Base-by-base conservation (phyloP, 2,113 vertebrate species). In the Scopus umbretta region DNA sequence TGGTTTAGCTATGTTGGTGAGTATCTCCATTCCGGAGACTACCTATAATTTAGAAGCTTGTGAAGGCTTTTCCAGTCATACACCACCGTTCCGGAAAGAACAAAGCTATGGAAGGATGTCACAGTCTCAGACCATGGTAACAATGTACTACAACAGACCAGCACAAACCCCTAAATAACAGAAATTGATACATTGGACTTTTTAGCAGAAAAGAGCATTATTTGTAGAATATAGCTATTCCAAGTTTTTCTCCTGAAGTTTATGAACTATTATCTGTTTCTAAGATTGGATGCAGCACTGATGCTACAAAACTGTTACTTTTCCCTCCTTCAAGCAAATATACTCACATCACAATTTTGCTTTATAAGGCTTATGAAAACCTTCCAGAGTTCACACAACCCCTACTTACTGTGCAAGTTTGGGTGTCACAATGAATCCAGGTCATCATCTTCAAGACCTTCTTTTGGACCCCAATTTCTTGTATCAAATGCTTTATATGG, bases 281-380 rank as follows among this genome's bases (percentile, higher is more conserved):
- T 52, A 86, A 90, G 32, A 70, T 16, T 3, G 4, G 45, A 49
- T 7, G 16, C n/a, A 80, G 25, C 49, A 50, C 12, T 58, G 79
- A 88, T 59, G 21, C 27, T 59, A 80, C 40, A 85, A 30, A 87
- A 43, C n/a, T 59, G 20, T 4, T 74, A 29, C 17, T 67, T 78
- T 65, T 81, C 0, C 0, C 32, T 73, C 40, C 43, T 82, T 61
- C 80, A 70, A 45, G 49, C 19, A 55, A 59, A 1, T 2, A 1
- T 7, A 71, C 36, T 42, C 34, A 76, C 16, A 13, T 61, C 25
- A 63, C 16, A 85, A 42, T 63, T 76, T 74, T 45, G 38, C 7
- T 89, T 50, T 13, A 29, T 23, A 62, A 58, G 8, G 8, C 63
- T 75, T 61, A 79, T 36, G 22, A 76, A 86, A 94, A 66, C 32